Evolutionary conservation across 2,888 invertebrate species (phyloP).

Genomic region (Troilus luridus): DNA sequence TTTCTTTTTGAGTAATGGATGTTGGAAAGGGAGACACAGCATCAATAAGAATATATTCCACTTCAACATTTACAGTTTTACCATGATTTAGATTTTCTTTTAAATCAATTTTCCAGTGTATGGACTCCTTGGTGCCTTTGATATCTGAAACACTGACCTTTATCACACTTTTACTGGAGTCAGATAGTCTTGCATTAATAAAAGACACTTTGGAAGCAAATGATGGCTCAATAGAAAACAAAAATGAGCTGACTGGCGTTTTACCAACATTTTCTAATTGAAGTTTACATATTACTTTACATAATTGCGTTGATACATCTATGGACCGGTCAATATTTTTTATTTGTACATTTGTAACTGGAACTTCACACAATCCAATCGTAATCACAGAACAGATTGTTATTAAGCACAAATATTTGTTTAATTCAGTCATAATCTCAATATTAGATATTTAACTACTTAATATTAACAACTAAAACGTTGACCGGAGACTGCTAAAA

Average conservation of each 20-base stretch:
- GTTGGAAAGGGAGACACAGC: slow-evolving; percentile 87
- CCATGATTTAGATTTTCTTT: slow-evolving; percentile 73
- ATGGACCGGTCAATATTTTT: slow-evolving; percentile 89
- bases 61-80: slow-evolving; percentile 69
- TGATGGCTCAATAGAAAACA: slow-evolving; percentile 79
- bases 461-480: neutral
- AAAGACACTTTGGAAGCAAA: slow-evolving; percentile 79
- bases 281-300: slow-evolving; percentile 85
- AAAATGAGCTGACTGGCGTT: slow-evolving; percentile 78
- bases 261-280: slow-evolving; percentile 88
- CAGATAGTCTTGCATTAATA: slow-evolving; percentile 75
- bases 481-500: neutral
- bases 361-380: slow-evolving; percentile 29
- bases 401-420: neutral
- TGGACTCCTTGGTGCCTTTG: slow-evolving; percentile 70
- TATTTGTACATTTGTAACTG: slow-evolving; percentile 74
- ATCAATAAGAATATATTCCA: slow-evolving; percentile 84
- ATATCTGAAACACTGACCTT: slow-evolving; percentile 71
- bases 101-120: slow-evolving; percentile 74
- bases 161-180: slow-evolving; percentile 69
- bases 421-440: neutral
- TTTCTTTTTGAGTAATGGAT: slow-evolving; percentile 91
- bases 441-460: neutral
- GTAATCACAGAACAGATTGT: neutral
- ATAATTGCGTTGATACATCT: slow-evolving; percentile 90